A percentile compares a stretch with the other conserved stretches of the same genome.
Evolutionary conservation across 2,113 vertebrate genomes (phyloP).

Genomic region (Clarias macrocephalus): DNA sequence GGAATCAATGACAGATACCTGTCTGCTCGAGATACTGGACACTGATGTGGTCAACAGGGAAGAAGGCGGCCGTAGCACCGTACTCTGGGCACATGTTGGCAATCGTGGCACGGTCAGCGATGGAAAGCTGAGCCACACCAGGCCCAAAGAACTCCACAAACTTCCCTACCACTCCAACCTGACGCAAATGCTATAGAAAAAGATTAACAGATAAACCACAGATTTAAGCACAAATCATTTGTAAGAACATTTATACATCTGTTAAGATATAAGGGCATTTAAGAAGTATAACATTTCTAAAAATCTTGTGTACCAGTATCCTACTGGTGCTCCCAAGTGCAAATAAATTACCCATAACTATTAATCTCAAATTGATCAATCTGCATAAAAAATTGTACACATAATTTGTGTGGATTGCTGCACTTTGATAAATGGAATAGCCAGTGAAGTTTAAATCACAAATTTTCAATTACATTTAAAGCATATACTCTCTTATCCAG

Average conservation of each 20-base stretch:
- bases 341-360: background rate
- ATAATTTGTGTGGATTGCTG: background rate
- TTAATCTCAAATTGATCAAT: background rate
- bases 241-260: background rate
- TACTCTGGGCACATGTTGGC: conserved; percentile 99
- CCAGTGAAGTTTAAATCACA: background rate
- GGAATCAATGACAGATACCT: conserved; percentile 66
- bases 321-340: background rate
- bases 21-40: conserved; percentile 90
- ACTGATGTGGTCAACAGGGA: conserved; percentile 90
- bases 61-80: conserved; percentile 93
- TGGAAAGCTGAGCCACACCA: conserved; percentile 88
- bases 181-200: conserved; percentile 84
- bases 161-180: conserved; percentile 94
- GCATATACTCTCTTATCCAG: background rate
- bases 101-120: conserved; percentile 96
- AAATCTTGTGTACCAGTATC: background rate
- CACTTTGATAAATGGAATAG: background rate
- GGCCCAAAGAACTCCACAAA: conserved; percentile 98
- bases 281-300: background rate
- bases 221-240: too few species aligned
- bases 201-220: background rate
- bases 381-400: background rate
- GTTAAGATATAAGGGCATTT: background rate
- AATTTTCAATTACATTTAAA: background rate